Evolutionary conservation across 2,113 vertebrate species (phyloP).

Genomic region (Pseudopodoces humilis): DNA sequence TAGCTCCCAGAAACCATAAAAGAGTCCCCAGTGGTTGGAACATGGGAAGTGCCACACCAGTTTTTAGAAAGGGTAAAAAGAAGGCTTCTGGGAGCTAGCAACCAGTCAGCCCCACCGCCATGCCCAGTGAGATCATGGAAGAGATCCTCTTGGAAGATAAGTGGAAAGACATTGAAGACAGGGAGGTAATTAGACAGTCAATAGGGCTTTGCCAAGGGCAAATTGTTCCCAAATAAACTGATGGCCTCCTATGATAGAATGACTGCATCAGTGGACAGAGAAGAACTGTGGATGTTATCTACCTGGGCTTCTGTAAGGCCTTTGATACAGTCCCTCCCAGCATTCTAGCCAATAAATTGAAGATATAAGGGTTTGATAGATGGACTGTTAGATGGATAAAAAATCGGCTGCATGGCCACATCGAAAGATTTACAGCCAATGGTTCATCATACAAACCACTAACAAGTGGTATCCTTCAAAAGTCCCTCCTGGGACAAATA

Average conservation of each 20-base stretch:
- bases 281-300: not conserved
- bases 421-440: not conserved
- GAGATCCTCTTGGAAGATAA: not conserved
- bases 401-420: not conserved
- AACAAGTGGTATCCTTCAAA: not conserved
- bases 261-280: too few relatives aligned
- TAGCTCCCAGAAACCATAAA: not conserved
- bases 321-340: not conserved
- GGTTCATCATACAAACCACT: not conserved
- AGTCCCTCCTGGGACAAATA: not conserved
- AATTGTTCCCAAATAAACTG: not conserved
- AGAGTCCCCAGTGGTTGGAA: not conserved
- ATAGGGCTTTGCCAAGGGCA: not conserved
- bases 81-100: not conserved
- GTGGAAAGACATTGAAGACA: not conserved
- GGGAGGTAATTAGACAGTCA: not conserved
- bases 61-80: not conserved
- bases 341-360: not conserved
- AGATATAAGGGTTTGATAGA: not conserved
- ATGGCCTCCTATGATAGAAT: not conserved
- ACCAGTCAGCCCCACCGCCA: not conserved
- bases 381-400: not conserved
- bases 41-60: not conserved
- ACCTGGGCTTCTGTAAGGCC: not conserved
- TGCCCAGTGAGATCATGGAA: not conserved